Percentiles rank a stretch among this genome's conserved stretches.
phyloP scores from a whole-genome alignment of 2,797 vertebrate genomes.

The Myiothlypis coronata region DNA sequence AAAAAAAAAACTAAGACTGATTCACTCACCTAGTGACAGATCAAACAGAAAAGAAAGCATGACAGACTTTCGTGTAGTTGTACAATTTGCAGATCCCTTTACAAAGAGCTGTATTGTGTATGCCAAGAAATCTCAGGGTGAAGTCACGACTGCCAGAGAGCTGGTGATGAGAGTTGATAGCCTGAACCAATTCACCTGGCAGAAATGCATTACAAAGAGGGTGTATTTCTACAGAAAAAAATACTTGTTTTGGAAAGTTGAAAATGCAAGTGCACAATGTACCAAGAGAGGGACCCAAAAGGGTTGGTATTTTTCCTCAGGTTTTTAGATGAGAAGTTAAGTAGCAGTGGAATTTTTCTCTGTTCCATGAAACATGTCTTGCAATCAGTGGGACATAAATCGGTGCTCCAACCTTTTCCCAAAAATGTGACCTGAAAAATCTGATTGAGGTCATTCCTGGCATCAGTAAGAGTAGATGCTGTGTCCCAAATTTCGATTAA shows the following conservation, averaged over 20 bases:
- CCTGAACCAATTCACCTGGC: background rate
- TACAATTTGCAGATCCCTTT: background rate
- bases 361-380: background rate
- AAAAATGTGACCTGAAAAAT: background rate
- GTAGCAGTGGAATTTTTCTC: background rate
- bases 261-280: fast-evolving
- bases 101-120: background rate
- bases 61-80: background rate
- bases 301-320: background rate
- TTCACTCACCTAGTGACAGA: background rate
- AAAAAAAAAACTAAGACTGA: background rate
- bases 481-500: background rate
- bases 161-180: background rate
- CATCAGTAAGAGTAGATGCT: background rate
- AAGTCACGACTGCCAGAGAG: background rate
- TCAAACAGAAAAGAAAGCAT: background rate
- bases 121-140: background rate
- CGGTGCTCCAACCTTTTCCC: background rate
- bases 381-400: background rate
- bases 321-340: background rate
- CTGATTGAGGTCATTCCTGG: background rate
- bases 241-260: background rate
- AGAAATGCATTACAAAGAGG: background rate
- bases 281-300: background rate
- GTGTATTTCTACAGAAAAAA: background rate